Evolutionary conservation across 2,888 invertebrate genomes (phyloP).

Genomic region (Andrena trimmerana): DNA sequence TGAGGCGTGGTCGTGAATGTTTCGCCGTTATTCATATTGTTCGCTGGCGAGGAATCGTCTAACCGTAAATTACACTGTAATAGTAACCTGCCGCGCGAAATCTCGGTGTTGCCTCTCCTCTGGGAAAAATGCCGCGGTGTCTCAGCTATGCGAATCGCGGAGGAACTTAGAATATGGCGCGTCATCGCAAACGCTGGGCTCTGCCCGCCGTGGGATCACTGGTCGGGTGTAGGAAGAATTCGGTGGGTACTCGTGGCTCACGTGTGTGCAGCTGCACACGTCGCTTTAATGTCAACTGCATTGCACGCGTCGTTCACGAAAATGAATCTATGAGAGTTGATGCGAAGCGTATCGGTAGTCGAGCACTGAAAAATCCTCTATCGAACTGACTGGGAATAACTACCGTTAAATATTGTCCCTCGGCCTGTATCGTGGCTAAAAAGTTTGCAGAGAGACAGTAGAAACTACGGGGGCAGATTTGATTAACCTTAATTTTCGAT

Average conservation of each 20-base stretch:
- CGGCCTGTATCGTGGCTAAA: neutral
- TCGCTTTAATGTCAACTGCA: constrained; percentile 4
- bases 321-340: neutral
- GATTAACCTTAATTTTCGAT: constrained; percentile 10
- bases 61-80: constrained; percentile 12
- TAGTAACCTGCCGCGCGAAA: constrained; percentile 35
- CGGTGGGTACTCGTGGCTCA: constrained; percentile 63
- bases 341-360: neutral
- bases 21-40: constrained; percentile 50
- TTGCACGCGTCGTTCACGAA: neutral
- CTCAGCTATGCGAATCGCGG: neutral
- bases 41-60: neutral
- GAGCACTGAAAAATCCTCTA: neutral
- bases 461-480: neutral
- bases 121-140: neutral
- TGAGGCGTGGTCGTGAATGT: neutral
- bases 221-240: constrained; percentile 69
- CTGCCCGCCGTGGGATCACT: constrained; percentile 59
- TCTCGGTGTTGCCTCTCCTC: neutral
- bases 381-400: neutral
- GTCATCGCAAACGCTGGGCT: constrained; percentile 63
- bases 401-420: neutral
- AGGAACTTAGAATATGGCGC: constrained; percentile 54
- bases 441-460: neutral
- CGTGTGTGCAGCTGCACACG: neutral